Evolutionary conservation across 2,113 vertebrate species (phyloP).

Genomic region (Xiphophorus maculatus): DNA sequence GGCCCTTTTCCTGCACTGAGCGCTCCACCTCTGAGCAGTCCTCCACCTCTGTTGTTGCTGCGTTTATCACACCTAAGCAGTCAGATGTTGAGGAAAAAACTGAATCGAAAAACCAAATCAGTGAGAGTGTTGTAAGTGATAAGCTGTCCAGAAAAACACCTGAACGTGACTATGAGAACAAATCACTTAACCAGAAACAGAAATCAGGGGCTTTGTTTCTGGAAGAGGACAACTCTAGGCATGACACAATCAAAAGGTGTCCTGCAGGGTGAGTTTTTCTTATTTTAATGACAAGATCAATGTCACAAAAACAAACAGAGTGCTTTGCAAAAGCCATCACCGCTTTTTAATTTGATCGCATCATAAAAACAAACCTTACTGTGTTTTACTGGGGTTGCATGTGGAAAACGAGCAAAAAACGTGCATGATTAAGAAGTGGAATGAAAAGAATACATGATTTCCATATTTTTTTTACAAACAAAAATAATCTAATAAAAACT

Average conservation of each 20-base stretch:
- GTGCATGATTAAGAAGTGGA: not conserved
- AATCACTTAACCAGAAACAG: conserved; percentile 42
- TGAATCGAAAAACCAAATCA: conserved; percentile 33
- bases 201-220: conserved; percentile 61
- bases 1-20: conserved; percentile 74
- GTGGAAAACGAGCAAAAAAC: not conserved
- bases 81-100: conserved; percentile 14
- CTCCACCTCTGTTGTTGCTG: conserved; percentile 58
- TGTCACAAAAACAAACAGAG: not conserved
- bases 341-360: not conserved
- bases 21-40: conserved; percentile 48
- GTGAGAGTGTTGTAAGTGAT: conserved; percentile 17
- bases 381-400: not conserved
- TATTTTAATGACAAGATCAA: not conserved
- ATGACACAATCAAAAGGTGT: conserved; percentile 73
- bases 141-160: conserved; percentile 48
- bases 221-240: conserved; percentile 65
- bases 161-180: conserved; percentile 52
- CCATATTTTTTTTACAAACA: too few species aligned
- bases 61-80: conserved; percentile 66
- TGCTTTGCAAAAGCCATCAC: not conserved
- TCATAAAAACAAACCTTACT: not conserved
- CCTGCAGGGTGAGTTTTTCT: conserved; percentile 65
- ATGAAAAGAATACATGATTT: not conserved
- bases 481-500: not conserved